Conservation (phyloP, 2,113 vertebrate species). For the Barbus barbus region DNA sequence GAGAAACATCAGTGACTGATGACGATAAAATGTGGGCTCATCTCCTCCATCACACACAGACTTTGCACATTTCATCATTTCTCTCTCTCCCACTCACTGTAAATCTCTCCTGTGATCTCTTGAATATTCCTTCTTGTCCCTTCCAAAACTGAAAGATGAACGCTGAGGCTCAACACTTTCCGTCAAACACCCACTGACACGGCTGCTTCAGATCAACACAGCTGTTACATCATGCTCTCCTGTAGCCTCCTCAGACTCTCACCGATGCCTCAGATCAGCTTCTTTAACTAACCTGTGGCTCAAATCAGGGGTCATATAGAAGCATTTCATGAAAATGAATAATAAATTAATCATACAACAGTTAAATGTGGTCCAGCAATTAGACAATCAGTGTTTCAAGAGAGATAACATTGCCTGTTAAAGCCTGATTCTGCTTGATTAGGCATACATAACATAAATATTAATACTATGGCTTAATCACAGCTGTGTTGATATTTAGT, state of each 20-base stretch:
- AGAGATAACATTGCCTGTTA: not conserved
- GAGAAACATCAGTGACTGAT: not conserved
- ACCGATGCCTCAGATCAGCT: not conserved
- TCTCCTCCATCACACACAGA: not conserved
- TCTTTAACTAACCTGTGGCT: not conserved
- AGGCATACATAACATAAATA: not conserved
- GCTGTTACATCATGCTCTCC: not conserved
- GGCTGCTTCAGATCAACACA: not conserved
- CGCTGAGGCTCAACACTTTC: not conserved
- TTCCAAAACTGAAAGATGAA: not conserved
- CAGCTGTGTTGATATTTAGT: not conserved
- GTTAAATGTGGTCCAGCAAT: not conserved
- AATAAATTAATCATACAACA: not conserved
- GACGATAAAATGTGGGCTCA: constrained; percentile 18
- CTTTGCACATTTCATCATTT: constrained; percentile 5
- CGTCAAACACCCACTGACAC: not conserved
- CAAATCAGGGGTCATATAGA: not conserved
- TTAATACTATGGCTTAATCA: no score
- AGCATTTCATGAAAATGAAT: not conserved
- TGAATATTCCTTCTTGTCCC: not conserved
- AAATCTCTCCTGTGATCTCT: not conserved
- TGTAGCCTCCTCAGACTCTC: not conserved
- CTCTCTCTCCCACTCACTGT: constrained; percentile 30
- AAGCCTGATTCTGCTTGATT: not conserved
- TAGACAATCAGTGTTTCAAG: not conserved